These are phyloP conservation scores for Amia ocellicauda DNA, from an alignment of 2,113 vertebrate species.

Conservation along the genomic window DNA sequence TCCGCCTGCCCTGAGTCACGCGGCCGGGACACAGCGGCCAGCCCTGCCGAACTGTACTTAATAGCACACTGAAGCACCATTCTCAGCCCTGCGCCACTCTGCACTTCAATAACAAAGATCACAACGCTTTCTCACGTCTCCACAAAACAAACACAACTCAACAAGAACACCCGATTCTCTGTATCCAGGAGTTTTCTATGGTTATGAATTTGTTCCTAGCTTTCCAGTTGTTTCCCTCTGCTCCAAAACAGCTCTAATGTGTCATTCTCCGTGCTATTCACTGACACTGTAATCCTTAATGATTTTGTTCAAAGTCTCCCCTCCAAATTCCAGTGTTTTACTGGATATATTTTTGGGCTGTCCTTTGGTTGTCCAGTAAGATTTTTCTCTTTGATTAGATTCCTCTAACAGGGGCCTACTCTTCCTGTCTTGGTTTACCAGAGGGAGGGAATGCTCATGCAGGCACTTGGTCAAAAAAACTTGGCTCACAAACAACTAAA, in stretches of 20 bases:
- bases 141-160: not conserved
- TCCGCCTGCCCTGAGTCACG: slow-evolving; percentile 13
- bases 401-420: slow-evolving; percentile 51
- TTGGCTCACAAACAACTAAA: slow-evolving; percentile 30
- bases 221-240: no score
- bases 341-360: slow-evolving; percentile 28
- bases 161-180: not conserved
- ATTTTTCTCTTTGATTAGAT: slow-evolving; percentile 58
- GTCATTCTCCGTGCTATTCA: no score
- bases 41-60: not conserved
- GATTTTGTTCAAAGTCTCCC: not conserved
- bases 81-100: not conserved
- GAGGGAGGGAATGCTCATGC: slow-evolving; percentile 45
- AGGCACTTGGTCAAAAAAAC: slow-evolving; percentile 51
- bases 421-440: slow-evolving; percentile 61
- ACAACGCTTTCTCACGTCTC: no score
- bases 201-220: not conserved
- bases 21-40: not conserved
- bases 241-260: no score
- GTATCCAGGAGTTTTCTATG: not conserved
- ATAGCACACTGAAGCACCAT: not conserved
- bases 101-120: no score
- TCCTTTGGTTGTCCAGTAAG: slow-evolving; percentile 34
- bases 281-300: no score
- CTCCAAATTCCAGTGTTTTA: not conserved